Conservation (phyloP, 2,888 invertebrate genomes). For the Hecatera dysodea region DNA sequence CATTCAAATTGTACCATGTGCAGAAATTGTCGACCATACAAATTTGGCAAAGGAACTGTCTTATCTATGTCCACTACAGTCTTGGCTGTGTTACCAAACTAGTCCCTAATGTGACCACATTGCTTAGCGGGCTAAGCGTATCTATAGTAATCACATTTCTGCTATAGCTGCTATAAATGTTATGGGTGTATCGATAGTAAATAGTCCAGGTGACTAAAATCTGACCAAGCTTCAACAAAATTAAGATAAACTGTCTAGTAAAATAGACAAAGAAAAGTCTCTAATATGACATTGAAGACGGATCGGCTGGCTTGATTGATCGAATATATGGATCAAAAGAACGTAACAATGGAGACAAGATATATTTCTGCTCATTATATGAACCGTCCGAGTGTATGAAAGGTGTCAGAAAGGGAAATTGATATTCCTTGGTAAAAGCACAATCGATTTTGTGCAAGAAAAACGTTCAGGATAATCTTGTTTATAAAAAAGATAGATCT, state of each 20-base stretch:
- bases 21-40: background rate
- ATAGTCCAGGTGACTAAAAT: slow-evolving; percentile 3
- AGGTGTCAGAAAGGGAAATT: background rate
- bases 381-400: slow-evolving; percentile 5
- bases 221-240: slow-evolving; percentile 24
- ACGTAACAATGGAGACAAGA: slow-evolving; percentile 11
- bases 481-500: background rate
- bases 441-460: background rate
- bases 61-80: background rate
- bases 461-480: background rate
- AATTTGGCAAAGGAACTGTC: slow-evolving; percentile 28
- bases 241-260: background rate
- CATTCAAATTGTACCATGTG: background rate
- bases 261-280: slow-evolving; percentile 26
- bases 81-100: slow-evolving; percentile 4
- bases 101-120: background rate
- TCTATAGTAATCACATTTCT: slow-evolving; percentile 1
- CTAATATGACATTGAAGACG: slow-evolving; percentile 32
- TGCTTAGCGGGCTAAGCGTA: background rate
- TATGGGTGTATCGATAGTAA: background rate
- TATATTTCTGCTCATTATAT: slow-evolving; percentile 30
- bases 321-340: slow-evolving; percentile 9
- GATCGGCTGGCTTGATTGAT: slow-evolving; percentile 50
- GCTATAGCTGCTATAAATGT: background rate
- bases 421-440: background rate